Percentiles rank a stretch among this genome's conserved stretches.
Evolutionary conservation across 2,888 invertebrate species (phyloP).

Genomic region (Allygus modestus): DNA sequence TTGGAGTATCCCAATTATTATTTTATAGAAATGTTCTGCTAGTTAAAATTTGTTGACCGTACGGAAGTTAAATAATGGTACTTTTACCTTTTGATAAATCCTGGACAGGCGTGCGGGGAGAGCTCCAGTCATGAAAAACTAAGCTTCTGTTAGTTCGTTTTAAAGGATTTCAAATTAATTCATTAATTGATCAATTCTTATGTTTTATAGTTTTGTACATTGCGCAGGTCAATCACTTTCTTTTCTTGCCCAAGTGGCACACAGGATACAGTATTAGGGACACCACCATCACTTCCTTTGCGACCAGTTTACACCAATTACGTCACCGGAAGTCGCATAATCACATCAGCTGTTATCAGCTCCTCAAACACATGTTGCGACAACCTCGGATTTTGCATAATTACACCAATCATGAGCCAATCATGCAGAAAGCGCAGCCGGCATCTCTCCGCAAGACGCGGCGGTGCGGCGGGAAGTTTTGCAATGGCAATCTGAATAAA

Average conservation of each 20-base stretch:
- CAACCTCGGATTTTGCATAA: constrained; percentile 9
- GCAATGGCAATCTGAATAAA: constrained; percentile 2
- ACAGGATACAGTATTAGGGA: background rate
- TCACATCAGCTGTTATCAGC: constrained; percentile 34
- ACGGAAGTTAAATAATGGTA: no score
- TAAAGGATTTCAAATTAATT: no score
- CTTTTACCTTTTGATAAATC: no score
- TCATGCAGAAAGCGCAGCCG: background rate
- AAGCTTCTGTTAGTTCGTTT: no score
- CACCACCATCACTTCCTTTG: constrained; percentile 5
- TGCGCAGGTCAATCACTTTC: no score
- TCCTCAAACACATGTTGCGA: constrained; percentile 17
- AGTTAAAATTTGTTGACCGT: no score
- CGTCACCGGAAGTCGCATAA: constrained; percentile 43
- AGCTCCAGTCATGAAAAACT: no score
- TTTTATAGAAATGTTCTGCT: no score
- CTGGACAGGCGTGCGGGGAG: no score
- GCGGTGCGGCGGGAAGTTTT: constrained; percentile 3
- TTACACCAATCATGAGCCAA: constrained; percentile 12
- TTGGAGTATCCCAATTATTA: no score
- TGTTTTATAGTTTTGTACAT: no score
- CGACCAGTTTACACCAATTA: background rate
- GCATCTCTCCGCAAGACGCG: background rate
- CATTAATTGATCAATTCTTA: no score
- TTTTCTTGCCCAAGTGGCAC: background rate